Percentiles rank a stretch among this genome's conserved stretches.
Evolutionary conservation across 2,113 vertebrate species (phyloP).

Genomic region (Myrmecobius fasciatus): DNA sequence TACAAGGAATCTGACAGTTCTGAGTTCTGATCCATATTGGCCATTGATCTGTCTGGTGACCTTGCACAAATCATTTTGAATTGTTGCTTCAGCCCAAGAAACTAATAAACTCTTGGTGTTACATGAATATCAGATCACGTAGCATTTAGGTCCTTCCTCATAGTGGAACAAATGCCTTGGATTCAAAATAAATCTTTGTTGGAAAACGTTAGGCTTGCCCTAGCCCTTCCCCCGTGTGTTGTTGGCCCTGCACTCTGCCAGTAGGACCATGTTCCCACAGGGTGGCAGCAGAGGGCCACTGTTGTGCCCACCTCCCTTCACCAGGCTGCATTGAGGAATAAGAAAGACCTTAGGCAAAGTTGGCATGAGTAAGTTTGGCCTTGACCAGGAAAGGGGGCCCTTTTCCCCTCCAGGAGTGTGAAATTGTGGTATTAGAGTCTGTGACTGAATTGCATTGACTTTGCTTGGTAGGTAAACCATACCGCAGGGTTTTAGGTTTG

Average conservation of each 20-base stretch:
- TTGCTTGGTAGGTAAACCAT: neutral
- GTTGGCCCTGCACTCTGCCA: neutral
- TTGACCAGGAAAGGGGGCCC: neutral
- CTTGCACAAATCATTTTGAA: neutral
- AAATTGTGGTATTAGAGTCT: neutral
- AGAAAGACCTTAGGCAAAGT: accelerated
- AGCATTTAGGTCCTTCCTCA: neutral
- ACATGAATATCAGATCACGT: neutral
- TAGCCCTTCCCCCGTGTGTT: neutral
- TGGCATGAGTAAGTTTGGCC: neutral
- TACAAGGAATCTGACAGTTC: neutral
- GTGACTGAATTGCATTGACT: neutral
- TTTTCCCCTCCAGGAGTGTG: neutral
- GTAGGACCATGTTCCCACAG: conserved; percentile 70
- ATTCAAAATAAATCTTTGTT: neutral
- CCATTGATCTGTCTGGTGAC: neutral
- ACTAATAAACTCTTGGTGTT: neutral
- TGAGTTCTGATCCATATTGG: neutral
- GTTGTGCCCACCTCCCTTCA: neutral
- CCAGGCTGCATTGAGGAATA: neutral
- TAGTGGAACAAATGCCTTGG: neutral
- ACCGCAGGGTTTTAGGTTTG: neutral
- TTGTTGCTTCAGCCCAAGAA: neutral
- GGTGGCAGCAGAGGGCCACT: conserved; percentile 82
- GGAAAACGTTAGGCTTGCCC: neutral